Base-by-base conservation (phyloP, 2,888 invertebrate species). In the Drosophila histrio region DNA sequence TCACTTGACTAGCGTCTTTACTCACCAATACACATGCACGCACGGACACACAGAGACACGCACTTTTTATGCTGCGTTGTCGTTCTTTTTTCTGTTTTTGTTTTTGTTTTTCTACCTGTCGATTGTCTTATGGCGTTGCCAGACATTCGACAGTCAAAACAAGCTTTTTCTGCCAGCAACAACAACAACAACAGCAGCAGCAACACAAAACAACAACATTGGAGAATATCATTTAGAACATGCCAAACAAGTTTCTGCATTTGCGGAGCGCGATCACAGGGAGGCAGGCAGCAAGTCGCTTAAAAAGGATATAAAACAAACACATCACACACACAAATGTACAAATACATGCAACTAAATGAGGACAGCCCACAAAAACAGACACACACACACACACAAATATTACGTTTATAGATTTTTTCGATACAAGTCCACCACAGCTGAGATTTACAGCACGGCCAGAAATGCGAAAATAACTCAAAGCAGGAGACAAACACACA, bases 161-260 rank as follows among this genome's bases (percentile, higher is more conserved):
- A 82, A 82, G 82, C 87, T 81, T 87, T 70, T 49, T 30, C 19
- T 38, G n/a, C 15, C 30, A 59, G 43, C 59, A 28, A 34, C 52
- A 54, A 60, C 28, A 75, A 47, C 62, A 39, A 58, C 43, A 63
- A 41, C 41, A 67, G 44, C 44, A 70, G 30, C 41, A 58, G 44
- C 24, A 56, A 46, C 4, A 26, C 36, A 26, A 13, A 43, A 58
- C 43, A 63, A 53, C 46, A 65, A 52, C 47, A 71, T 62, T 59
- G 59, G 71, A 83, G 77, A 13, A 50, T 72, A 53, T 72, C 76
- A 65, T 78, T 88, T 83, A 84, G 84, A 84, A 84, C 87, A 88
- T 65, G 80, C 70, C 77, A 84, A 84, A 84, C 84, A 83, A 84
- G 84, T 84, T 84, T 88, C 61, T 66, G 70, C 77, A 68, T 72